Evolutionary conservation across 2,888 invertebrate species (phyloP).

Genomic region (Ophioninae sp.): DNA sequence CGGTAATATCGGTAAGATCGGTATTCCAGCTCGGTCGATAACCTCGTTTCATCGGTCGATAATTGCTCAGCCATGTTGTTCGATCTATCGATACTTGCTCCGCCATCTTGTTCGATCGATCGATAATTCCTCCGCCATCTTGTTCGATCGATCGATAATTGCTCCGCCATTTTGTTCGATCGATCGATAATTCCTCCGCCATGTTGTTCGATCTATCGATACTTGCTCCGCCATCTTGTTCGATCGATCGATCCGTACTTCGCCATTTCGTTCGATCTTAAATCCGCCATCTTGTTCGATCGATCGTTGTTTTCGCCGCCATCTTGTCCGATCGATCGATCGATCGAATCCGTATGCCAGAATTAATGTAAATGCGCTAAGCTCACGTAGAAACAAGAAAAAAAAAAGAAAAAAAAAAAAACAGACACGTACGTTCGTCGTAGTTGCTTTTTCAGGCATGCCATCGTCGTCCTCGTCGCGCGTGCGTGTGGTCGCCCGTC

Average conservation of each 20-base stretch:
- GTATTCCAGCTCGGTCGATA: too few species aligned
- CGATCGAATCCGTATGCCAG: conserved; percentile 38
- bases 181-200: too few species aligned
- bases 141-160: too few species aligned
- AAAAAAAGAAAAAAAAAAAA: conserved; percentile 25
- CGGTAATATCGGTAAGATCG: too few species aligned
- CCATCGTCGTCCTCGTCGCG: conserved; percentile 42
- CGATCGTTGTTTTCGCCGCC: too few species aligned
- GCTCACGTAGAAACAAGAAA: conserved; percentile 50
- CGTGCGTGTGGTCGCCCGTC: conserved; percentile 36
- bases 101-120: conserved; percentile 36
- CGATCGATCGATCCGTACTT: not conserved
- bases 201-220: not conserved
- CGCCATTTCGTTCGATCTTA: too few species aligned
- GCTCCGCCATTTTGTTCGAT: too few species aligned
- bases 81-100: conserved; percentile 8
- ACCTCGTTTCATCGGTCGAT: too few species aligned
- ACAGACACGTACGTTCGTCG: conserved; percentile 42
- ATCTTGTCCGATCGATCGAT: too few species aligned
- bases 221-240: conserved; percentile 36
- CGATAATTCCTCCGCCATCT: too few species aligned
- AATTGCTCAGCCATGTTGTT: too few species aligned
- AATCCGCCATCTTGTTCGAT: too few species aligned
- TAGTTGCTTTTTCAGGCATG: conserved; percentile 59
- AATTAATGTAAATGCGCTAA: not conserved